phyloP scores from a whole-genome alignment of 2,888 invertebrate species.

The Chrysolina oricalcia region DNA sequence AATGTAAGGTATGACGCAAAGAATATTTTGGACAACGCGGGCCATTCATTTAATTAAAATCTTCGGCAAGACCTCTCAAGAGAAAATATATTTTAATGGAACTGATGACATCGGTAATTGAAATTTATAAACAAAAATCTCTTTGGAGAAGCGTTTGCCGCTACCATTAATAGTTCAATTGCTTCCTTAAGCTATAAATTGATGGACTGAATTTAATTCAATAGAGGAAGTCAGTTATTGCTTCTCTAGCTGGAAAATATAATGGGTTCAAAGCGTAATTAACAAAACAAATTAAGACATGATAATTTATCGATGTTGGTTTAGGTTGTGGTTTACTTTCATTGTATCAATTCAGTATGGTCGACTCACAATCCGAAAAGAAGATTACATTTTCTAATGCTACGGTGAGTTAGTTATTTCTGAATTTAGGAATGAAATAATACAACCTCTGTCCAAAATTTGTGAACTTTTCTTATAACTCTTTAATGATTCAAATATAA shows the following conservation, averaged over 20 bases:
- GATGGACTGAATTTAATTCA: constrained; percentile 39
- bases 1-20: background rate
- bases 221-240: constrained; percentile 13
- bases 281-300: background rate
- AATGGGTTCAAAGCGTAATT: background rate
- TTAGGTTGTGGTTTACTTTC: background rate
- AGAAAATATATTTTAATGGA: constrained; percentile 39
- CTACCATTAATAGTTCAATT: constrained; percentile 37
- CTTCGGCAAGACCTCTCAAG: background rate
- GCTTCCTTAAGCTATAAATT: constrained; percentile 30
- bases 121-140: constrained; percentile 47
- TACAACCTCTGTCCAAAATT: no score
- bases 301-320: background rate
- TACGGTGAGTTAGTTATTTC: no score
- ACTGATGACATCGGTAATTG: constrained; percentile 39
- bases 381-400: no score
- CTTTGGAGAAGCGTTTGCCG: constrained; percentile 33
- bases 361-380: no score
- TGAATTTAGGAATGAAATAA: no score
- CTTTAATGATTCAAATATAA: no score
- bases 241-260: background rate
- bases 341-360: no score
- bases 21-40: background rate
- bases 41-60: constrained; percentile 5
- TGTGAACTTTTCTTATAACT: no score